Conservation (phyloP, 2,888 invertebrate species). For the Pyrgus malvae region DNA sequence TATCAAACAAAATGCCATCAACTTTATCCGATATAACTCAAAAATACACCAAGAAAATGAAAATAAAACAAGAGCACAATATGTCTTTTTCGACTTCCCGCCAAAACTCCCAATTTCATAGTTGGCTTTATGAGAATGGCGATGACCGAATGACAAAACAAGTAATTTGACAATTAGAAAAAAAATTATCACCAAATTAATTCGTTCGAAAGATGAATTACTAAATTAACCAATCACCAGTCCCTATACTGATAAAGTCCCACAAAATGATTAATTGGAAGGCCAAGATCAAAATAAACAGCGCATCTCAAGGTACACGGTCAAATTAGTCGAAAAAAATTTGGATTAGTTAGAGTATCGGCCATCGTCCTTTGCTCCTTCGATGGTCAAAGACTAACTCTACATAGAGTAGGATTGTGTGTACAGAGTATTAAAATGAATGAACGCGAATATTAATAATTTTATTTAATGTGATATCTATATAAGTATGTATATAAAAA, state of each 20-base stretch:
- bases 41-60: no score
- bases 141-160: no score
- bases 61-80: no score
- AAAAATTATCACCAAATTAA: background rate
- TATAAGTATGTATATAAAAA: background rate
- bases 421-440: background rate
- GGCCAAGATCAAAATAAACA: slow-evolving; percentile 4
- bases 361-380: slow-evolving; percentile 15
- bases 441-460: background rate
- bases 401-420: background rate
- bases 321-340: slow-evolving; percentile 20
- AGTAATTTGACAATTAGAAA: no score
- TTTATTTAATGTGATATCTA: background rate
- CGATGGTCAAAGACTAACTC: background rate
- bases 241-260: slow-evolving; percentile 4
- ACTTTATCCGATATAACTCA: no score
- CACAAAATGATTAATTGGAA: slow-evolving; percentile 18
- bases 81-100: no score
- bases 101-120: no score
- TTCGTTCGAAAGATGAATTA: background rate
- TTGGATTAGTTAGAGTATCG: slow-evolving; percentile 18
- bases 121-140: no score
- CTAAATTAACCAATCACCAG: slow-evolving; percentile 13
- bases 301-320: slow-evolving; percentile 11
- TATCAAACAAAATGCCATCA: no score